Evolutionary conservation across 2,888 invertebrate species (phyloP).

Genomic region (Hydrotaea cyrtoneurina): DNA sequence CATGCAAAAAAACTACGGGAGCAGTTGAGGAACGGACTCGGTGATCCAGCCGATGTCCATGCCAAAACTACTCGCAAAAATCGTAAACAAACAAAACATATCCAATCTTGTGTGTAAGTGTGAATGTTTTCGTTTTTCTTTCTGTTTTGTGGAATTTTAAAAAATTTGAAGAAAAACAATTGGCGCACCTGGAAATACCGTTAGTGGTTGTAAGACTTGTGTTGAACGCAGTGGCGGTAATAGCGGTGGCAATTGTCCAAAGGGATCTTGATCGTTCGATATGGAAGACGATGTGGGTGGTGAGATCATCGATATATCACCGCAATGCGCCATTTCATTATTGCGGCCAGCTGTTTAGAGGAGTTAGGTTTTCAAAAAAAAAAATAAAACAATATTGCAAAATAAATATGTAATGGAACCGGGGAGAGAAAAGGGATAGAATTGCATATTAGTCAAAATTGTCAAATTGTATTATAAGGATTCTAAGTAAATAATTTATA

Average conservation of each 20-base stretch:
- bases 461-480: too few species aligned
- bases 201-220: conserved; percentile 81
- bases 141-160: too few species aligned
- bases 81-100: too few species aligned
- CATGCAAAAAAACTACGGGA: too few species aligned
- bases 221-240: conserved; percentile 82
- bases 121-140: neutral
- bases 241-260: conserved; percentile 81
- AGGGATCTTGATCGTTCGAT: conserved; percentile 81
- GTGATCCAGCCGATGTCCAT: too few species aligned
- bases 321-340: conserved; percentile 81
- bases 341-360: conserved; percentile 78
- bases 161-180: neutral
- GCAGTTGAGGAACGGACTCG: too few species aligned
- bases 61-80: too few species aligned
- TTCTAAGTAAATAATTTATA: too few species aligned
- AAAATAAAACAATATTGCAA: neutral
- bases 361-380: conserved; percentile 51
- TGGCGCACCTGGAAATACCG: conserved; percentile 81
- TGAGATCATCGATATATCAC: conserved; percentile 82
- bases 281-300: conserved; percentile 81
- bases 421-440: neutral
- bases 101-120: neutral
- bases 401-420: neutral
- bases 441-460: too few species aligned